phyloP scores from a whole-genome alignment of 2,113 vertebrate genomes.

The Prinia subflava region DNA sequence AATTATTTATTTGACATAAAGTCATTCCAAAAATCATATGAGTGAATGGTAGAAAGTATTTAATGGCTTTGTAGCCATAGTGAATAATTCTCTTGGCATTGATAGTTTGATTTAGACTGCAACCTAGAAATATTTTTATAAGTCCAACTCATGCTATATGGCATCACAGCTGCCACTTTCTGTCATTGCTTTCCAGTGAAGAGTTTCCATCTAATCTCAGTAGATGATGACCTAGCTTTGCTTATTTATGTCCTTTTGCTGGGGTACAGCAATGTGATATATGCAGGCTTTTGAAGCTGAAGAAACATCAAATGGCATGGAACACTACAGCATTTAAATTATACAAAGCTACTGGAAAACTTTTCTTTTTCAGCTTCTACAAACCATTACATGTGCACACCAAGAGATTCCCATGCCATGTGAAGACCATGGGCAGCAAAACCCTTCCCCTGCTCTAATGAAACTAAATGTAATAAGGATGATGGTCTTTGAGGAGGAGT shows the following conservation, averaged over 20 bases:
- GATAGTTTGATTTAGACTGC: neutral
- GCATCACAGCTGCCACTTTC: neutral
- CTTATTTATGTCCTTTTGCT: neutral
- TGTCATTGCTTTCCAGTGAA: neutral
- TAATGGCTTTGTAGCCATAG: neutral
- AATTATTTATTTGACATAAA: neutral
- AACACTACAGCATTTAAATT: neutral
- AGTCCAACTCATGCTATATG: neutral
- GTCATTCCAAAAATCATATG: neutral
- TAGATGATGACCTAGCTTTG: neutral
- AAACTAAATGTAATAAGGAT: neutral
- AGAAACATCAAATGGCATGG: neutral
- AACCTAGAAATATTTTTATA: neutral
- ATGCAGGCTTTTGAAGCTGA: neutral
- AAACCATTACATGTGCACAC: fast-evolving
- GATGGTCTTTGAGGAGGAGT: neutral
- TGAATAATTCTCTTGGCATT: neutral
- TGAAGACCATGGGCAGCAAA: neutral
- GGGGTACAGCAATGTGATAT: neutral
- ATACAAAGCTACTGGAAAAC: neutral
- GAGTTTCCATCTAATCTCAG: neutral
- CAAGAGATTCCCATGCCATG: neutral
- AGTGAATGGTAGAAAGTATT: neutral
- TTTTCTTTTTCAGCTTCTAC: neutral
- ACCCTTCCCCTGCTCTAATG: neutral